Evolutionary conservation across 2,888 invertebrate species (phyloP).

Genomic region (Piscicola geometra): DNA sequence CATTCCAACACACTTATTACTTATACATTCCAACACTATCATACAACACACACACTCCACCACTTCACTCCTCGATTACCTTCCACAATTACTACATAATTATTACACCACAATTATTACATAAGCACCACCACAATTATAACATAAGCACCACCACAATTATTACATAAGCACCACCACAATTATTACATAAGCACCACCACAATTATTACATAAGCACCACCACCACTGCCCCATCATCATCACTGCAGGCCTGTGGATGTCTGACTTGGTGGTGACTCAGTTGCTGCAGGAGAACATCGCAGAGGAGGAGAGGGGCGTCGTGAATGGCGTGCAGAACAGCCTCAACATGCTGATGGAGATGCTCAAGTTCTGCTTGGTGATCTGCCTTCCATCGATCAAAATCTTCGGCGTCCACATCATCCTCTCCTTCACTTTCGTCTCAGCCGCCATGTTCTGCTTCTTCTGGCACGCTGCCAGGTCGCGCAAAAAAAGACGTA

Average conservation of each 20-base stretch:
- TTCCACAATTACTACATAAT: too few relatives aligned
- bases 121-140: too few relatives aligned
- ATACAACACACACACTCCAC: too few relatives aligned
- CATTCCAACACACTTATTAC: too few relatives aligned
- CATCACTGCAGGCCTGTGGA: constrained; percentile 60
- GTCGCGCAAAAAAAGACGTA: neutral
- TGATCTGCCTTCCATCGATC: constrained; percentile 56
- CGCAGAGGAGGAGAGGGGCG: constrained; percentile 57
- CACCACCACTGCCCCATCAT: too few relatives aligned
- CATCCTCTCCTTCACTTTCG: constrained; percentile 55
- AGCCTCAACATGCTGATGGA: constrained; percentile 60
- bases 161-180: too few relatives aligned
- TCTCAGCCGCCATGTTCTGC: constrained; percentile 48
- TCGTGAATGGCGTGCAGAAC: constrained; percentile 59
- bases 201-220: too few relatives aligned
- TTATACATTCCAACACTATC: too few relatives aligned
- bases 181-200: too few relatives aligned
- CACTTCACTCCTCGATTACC: too few relatives aligned
- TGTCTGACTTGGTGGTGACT: constrained; percentile 59
- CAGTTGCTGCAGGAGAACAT: constrained; percentile 59
- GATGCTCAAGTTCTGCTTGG: constrained; percentile 58
- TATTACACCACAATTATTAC: too few relatives aligned
- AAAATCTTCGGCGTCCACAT: constrained; percentile 58
- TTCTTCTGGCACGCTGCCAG: constrained; percentile 49
- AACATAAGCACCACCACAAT: too few relatives aligned